phyloP scores from a whole-genome alignment of 2,113 vertebrate species.

The Clupea harengus region DNA sequence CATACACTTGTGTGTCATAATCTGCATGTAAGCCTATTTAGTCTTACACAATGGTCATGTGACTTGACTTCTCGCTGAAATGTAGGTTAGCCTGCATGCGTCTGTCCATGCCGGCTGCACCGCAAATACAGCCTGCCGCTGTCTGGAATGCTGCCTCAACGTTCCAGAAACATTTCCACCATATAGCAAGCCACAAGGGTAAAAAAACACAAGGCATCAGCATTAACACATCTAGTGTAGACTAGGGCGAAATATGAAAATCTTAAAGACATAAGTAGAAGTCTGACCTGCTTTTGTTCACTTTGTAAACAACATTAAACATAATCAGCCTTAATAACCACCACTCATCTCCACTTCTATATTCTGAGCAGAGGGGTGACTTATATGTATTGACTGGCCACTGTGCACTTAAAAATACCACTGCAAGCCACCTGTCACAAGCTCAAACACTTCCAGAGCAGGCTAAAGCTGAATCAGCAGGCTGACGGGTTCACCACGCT shows the following conservation, averaged over 20 bases:
- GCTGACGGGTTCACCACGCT: background rate
- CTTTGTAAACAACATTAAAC: too few relatives aligned
- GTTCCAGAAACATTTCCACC: background rate
- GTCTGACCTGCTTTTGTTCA: too few relatives aligned
- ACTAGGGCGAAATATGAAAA: background rate
- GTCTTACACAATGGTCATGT: conserved; percentile 47
- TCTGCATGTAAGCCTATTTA: conserved; percentile 48
- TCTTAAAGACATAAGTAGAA: background rate
- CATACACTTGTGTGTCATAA: conserved; percentile 24
- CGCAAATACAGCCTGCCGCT: background rate
- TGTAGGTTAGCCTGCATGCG: conserved; percentile 35
- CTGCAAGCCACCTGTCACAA: background rate
- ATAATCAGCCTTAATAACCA: too few relatives aligned
- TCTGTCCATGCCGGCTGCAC: background rate
- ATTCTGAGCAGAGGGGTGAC: background rate
- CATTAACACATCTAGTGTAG: background rate
- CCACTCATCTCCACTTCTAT: background rate
- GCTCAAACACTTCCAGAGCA: background rate
- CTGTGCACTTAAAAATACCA: background rate
- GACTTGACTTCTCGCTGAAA: conserved; percentile 30
- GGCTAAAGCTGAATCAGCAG: background rate
- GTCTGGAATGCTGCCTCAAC: background rate
- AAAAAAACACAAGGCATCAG: background rate
- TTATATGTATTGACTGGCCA: background rate
- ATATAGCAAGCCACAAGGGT: background rate